phyloP scores from a whole-genome alignment of 2,113 vertebrate species.

The Cebus imitator region DNA sequence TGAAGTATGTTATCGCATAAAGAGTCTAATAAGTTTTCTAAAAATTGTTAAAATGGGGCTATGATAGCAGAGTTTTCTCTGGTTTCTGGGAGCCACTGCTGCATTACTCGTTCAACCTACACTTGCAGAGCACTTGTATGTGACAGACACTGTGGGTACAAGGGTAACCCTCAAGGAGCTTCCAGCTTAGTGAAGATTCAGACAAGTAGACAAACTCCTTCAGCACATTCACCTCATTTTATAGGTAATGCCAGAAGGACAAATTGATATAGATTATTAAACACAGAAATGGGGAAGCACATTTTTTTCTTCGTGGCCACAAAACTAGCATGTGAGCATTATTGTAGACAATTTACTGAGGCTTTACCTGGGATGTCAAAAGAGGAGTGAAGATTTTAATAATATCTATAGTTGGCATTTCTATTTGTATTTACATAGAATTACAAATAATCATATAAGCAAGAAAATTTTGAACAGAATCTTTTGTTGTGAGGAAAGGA shows the following conservation, averaged over 20 bases:
- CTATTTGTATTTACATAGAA: neutral
- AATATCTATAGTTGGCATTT: neutral
- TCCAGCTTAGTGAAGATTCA: neutral
- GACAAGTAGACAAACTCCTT: neutral
- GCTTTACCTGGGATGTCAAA: neutral
- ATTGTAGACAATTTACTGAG: neutral
- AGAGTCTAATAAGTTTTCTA: neutral
- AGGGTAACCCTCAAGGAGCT: no score
- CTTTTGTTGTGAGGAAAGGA: neutral
- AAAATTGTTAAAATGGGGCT: neutral
- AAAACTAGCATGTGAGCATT: neutral
- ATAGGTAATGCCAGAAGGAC: neutral
- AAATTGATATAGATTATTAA: neutral
- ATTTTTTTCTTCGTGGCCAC: neutral
- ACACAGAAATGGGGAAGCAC: neutral
- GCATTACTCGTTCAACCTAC: neutral
- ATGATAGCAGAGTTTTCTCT: neutral
- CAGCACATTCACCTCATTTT: neutral
- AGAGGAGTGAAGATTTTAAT: neutral
- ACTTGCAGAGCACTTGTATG: neutral
- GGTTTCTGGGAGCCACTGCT: neutral
- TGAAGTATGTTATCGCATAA: neutral
- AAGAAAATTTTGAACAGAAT: conserved; percentile 9
- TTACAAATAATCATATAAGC: neutral
- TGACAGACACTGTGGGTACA: rapidly evolving